Base-by-base conservation (phyloP, 1,140 invertebrate species). In the Artemia franciscana region DNA sequence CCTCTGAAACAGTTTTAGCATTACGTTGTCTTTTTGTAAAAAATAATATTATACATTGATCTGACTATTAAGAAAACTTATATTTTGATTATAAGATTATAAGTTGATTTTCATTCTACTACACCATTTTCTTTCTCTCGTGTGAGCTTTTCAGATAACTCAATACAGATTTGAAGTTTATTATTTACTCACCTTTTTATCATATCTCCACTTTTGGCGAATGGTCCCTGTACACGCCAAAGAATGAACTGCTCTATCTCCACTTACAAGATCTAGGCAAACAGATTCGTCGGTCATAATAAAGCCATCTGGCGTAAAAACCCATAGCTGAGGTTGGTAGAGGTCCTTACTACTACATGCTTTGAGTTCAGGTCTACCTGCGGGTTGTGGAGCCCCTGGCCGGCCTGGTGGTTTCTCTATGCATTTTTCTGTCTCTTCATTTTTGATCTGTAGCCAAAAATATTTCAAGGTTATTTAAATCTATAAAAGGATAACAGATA, bases 281-380 rank as follows among this genome's bases (percentile, higher is more conserved):
- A 85, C 75, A 5, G 79, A 82, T 67, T 86, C 84, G 67, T 86
- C 83, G 0, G 81, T 83, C 79, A 82, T 82, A 60, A 84, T 71
- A 25, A 75, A 75, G 1, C 83, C 82, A 58, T 78, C 77, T 57
- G 78, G 74, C 2, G 79, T 81, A 68, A 85, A 81, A 2, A 88
- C 80, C 70, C 86, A 88, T 75, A 85, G 80, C 70, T 88, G 84
- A 65, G 78, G 77, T 15, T 81, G 62, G 62, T 73, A 74, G n/a
- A 69, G 60, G 61, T 73, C 71, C 15, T 71, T 65, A 27, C 70
- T 69, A 65, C 75, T 76, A 27, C 71, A 15, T 78, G 75, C 0
- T 84, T 68, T 5, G 75, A 72, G 0, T 82, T 79, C 3, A 79
- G 74, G 3, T 84, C 84, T 63, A 79, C 78, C 15, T 80, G 78